Percentiles rank a stretch among this genome's conserved stretches.
phyloP scores from a whole-genome alignment of 30 jellyfish, hydroid and myxozoan species.

The Phacellophora camtschatica region DNA sequence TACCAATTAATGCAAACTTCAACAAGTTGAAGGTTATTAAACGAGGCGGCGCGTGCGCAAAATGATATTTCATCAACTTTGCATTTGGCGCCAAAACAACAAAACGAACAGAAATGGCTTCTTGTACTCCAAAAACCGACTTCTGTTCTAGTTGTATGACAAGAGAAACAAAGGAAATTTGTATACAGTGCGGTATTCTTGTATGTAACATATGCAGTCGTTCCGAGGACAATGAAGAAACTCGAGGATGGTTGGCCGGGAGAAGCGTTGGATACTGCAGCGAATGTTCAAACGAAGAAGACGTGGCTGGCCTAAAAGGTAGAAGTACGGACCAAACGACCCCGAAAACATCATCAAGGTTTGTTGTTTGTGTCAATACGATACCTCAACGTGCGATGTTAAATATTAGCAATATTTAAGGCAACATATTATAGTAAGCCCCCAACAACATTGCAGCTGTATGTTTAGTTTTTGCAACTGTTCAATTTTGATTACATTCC shows the following conservation, averaged over 20 bases:
- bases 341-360: no score
- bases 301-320: no score
- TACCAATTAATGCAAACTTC: not conserved
- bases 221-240: slow-evolving; percentile 28
- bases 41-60: not conserved
- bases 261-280: slow-evolving; percentile 27
- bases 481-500: no score
- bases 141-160: slow-evolving; percentile 20
- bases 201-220: slow-evolving; percentile 21
- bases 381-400: no score
- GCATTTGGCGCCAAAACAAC: not conserved
- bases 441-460: no score
- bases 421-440: no score
- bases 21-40: not conserved
- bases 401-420: no score
- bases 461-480: no score
- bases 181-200: slow-evolving; percentile 31
- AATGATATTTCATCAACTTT: not conserved
- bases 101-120: slow-evolving; percentile 2
- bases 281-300: slow-evolving; percentile 32
- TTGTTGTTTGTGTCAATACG: no score
- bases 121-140: slow-evolving; percentile 20
- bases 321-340: no score
- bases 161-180: slow-evolving; percentile 14
- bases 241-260: slow-evolving; percentile 25